Percentiles rank a stretch among this genome's conserved stretches.
Evolutionary conservation across 2,113 vertebrate genomes (phyloP).

Genomic region (Colossoma macropomum): DNA sequence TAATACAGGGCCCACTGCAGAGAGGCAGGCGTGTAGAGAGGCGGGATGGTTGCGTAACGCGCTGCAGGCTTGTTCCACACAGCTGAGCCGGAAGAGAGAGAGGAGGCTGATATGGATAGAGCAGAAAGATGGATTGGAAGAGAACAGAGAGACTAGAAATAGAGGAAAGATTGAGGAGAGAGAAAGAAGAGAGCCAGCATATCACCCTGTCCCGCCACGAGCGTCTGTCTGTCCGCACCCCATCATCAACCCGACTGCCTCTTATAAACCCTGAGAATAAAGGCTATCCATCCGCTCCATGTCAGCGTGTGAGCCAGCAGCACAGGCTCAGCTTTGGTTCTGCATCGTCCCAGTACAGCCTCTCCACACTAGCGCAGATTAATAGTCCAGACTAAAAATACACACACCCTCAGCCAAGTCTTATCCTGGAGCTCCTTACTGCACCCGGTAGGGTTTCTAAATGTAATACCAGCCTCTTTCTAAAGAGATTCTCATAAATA

Average conservation of each 20-base stretch:
- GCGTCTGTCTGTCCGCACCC: neutral
- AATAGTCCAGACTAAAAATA: neutral
- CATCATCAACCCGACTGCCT: neutral
- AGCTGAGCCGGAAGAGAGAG: neutral
- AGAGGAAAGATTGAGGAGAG: neutral
- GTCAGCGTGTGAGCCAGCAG: constrained; percentile 2
- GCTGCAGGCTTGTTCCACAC: constrained; percentile 6
- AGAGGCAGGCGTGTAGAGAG: neutral
- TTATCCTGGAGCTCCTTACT: neutral
- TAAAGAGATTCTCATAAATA: neutral
- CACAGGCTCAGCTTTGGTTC: neutral
- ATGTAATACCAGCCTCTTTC: neutral
- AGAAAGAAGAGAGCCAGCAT: neutral
- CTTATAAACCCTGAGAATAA: neutral
- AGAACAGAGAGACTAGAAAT: neutral
- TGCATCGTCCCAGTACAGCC: neutral
- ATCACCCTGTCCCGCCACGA: neutral
- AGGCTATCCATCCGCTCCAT: neutral
- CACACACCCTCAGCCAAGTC: neutral
- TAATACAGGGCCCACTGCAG: constrained; percentile 34
- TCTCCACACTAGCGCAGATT: neutral
- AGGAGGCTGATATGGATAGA: neutral
- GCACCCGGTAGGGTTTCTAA: neutral
- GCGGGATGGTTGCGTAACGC: constrained; percentile 34
- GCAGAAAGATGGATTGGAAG: neutral